Base-by-base conservation (phyloP, 2,797 vertebrate genomes). In the Furcifer pardalis region DNA sequence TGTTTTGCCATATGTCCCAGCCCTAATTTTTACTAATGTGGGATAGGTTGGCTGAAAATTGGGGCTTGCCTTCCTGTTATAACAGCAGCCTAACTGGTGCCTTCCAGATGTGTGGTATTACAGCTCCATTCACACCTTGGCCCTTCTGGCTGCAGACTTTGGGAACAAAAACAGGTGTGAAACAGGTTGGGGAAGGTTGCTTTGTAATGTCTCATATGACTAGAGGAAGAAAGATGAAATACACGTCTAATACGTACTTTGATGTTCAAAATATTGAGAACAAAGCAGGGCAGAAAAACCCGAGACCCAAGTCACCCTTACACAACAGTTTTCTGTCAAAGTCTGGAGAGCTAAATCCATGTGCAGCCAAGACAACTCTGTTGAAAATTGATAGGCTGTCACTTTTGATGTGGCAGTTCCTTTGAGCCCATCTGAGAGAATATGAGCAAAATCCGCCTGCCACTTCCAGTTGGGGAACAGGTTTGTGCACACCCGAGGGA, bases 401-500 rank as follows among this genome's bases (percentile, higher is more conserved):
- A 73, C 32, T 63, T 76, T 32, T 13, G 37, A n/a, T 72, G 21
- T 49, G 74, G 19, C 52, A 49, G 65, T 49, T 77, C 68, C 35
- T 82, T 49, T 72, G 32, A 82, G 37, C 32, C 30, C 71, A 81
- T 35, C 56, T 17, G 35, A 77, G 13, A 72, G 7, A 72, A 52
- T 2, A 1, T 71, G 32, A 71, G 65, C 72, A 27, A 62, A 65
- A 77, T 65, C 56, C n/a, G 21, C 3, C 42, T 86, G 74, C 66
- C 25, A 37, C 30, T 81, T 81, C 52, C 30, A 23, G 37, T 74
- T 69, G 49, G 56, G 37, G 10, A 74, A 13, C 46, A 27, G 37
- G n/a, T 56, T 76, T 82, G 21, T 59, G 72, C 65, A 72, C 81
- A 89, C 69, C 37, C 27, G 3, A 23, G 35, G 59, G 30, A 60